These are phyloP conservation scores for Solenodon paradoxus DNA, from an alignment of 2,113 vertebrate species.

Conservation along the genomic window DNA sequence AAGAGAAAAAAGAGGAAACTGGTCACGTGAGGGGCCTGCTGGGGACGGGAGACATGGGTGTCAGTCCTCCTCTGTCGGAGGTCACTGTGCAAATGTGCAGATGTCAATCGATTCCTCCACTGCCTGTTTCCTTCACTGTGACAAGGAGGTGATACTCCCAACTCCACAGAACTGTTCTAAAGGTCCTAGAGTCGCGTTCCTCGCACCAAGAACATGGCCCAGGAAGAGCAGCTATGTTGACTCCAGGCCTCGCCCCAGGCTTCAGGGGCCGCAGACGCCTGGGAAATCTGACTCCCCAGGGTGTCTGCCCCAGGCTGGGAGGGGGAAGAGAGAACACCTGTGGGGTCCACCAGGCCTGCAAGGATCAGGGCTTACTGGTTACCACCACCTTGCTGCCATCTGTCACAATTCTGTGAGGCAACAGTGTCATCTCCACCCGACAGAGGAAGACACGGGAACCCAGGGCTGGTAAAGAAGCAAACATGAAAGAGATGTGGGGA, in stretches of 20 bases:
- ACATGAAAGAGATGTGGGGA: not conserved
- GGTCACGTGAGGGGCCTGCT: not conserved
- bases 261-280: not conserved
- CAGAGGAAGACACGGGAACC: not conserved
- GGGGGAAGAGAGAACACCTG: fast-evolving
- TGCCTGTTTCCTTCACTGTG: not conserved
- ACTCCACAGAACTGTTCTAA: not conserved
- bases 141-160: not conserved
- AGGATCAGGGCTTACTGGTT: not conserved
- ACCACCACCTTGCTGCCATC: too few relatives aligned
- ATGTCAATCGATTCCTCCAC: not conserved
- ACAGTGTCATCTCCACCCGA: not conserved
- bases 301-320: not conserved
- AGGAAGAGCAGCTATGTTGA: too few relatives aligned
- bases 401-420: fast-evolving
- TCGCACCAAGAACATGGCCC: not conserved
- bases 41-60: not conserved
- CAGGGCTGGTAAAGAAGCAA: not conserved
- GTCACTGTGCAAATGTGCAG: not conserved
- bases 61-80: not conserved
- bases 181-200: not conserved
- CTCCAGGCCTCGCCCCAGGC: not conserved
- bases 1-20: not conserved
- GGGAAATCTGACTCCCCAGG: not conserved
- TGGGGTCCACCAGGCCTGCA: not conserved